Percentiles rank a stretch among this genome's conserved stretches.
Conservation (phyloP, 2,888 invertebrate genomes). For the Hirtodrosophila alboralis region DNA sequence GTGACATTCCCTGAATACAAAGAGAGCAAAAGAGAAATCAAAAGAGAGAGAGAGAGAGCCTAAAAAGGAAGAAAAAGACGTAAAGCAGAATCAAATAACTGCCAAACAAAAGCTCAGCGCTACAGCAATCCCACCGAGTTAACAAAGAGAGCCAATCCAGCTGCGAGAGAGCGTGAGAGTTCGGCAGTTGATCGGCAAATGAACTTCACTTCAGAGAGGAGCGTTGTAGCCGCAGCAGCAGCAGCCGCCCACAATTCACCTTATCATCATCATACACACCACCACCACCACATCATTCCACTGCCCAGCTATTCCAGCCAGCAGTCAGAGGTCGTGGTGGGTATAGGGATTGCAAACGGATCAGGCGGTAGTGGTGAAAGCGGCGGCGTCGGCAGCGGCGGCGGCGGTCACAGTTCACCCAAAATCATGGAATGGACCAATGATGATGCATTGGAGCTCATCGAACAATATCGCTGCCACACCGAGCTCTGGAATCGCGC, state of each 20-base stretch:
- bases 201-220: conserved; percentile 76
- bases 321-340: conserved; percentile 24
- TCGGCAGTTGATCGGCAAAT: conserved; percentile 57
- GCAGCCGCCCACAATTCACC: conserved; percentile 48
- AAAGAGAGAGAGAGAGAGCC: conserved; percentile 21
- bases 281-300: conserved; percentile 55
- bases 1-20: conserved; percentile 63
- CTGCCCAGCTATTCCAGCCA: conserved; percentile 45
- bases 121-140: conserved; percentile 38
- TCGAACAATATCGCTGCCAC: conserved; percentile 83
- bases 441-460: conserved; percentile 83
- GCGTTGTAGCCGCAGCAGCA: conserved; percentile 62
- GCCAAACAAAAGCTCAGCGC: conserved; percentile 32
- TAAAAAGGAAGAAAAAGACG: conserved; percentile 3
- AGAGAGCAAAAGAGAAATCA: conserved; percentile 18
- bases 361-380: conserved; percentile 13
- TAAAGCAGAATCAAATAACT: conserved; percentile 12
- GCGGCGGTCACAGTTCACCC: conserved; percentile 51
- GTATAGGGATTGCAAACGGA: conserved; percentile 15
- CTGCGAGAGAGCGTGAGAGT: neutral
- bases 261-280: conserved; percentile 19
- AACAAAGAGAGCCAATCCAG: conserved; percentile 1
- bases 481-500: conserved; percentile 83
- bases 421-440: conserved; percentile 83
- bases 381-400: conserved; percentile 21